Conservation (phyloP, 2,797 vertebrate species). For the Chelmon rostratus region DNA sequence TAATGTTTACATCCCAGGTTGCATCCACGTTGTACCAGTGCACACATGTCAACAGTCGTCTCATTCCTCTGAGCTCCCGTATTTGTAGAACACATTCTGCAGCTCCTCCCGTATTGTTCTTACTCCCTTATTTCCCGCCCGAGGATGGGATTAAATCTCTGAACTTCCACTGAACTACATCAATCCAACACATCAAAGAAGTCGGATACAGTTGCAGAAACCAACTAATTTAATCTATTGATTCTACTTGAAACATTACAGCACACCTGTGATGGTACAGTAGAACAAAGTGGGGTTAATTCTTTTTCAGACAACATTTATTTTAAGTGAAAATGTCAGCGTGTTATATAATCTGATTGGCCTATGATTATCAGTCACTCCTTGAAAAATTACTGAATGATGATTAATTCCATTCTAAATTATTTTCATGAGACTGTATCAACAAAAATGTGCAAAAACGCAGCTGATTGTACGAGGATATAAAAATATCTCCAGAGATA, state of each 20-base stretch:
- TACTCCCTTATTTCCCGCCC: slow-evolving; percentile 51
- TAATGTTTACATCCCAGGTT: slow-evolving; percentile 31
- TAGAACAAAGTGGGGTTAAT: neutral
- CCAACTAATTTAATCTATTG: slow-evolving; percentile 11
- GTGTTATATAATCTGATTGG: slow-evolving; percentile 34
- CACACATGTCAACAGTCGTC: slow-evolving; percentile 45
- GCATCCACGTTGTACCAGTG: slow-evolving; percentile 39
- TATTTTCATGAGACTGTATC: neutral
- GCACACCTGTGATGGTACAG: neutral
- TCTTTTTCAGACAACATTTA: slow-evolving; percentile 9
- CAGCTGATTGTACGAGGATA: neutral
- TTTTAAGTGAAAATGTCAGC: slow-evolving; percentile 22
- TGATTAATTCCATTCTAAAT: neutral
- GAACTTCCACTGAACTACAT: slow-evolving; percentile 62
- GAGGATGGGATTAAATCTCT: slow-evolving; percentile 60
- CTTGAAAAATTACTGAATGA: slow-evolving; percentile 2
- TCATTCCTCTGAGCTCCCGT: slow-evolving; percentile 59
- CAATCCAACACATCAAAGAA: slow-evolving; percentile 7
- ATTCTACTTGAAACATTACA: slow-evolving; percentile 7
- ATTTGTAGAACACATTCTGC: slow-evolving; percentile 59
- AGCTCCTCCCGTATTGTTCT: slow-evolving; percentile 59
- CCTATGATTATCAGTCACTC: neutral
- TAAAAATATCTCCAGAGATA: slow-evolving; percentile 13
- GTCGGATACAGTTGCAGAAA: neutral
- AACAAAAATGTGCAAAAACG: neutral